Percentiles rank a stretch among this genome's conserved stretches.
Conservation (phyloP, 2,797 vertebrate genomes). For the Phrynocephalus guinanensis region DNA sequence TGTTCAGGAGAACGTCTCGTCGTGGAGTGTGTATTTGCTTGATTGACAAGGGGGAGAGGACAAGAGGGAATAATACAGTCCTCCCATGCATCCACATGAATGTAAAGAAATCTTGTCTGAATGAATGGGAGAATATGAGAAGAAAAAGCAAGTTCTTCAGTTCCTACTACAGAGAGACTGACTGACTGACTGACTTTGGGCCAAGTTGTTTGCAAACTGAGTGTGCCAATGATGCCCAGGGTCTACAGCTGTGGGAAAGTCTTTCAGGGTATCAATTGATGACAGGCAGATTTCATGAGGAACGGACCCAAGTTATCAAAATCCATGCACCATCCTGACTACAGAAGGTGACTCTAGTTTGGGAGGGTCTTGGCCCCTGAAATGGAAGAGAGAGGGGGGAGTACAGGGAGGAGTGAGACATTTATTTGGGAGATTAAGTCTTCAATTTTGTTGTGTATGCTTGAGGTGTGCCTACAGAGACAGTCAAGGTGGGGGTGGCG, state of each 20-base stretch:
- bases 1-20: too few relatives aligned
- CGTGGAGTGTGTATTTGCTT: neutral
- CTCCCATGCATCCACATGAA: too few relatives aligned
- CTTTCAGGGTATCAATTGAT: neutral
- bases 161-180: neutral
- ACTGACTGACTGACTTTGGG: neutral
- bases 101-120: neutral
- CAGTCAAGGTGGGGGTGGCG: conserved; percentile 14
- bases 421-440: neutral
- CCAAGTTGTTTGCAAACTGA: neutral
- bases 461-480: neutral
- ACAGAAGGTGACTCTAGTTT: too few relatives aligned
- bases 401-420: too few relatives aligned
- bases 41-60: too few relatives aligned
- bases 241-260: neutral
- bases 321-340: too few relatives aligned
- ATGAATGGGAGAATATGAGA: neutral
- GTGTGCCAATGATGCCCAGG: neutral
- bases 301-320: too few relatives aligned
- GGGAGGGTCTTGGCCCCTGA: neutral
- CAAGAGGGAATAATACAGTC: neutral
- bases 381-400: too few relatives aligned
- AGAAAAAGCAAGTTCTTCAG: neutral
- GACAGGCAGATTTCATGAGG: too few relatives aligned
- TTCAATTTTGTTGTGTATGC: neutral